Base-by-base conservation (phyloP, 2,113 vertebrate genomes). In the Psilopogon haemacephalus region DNA sequence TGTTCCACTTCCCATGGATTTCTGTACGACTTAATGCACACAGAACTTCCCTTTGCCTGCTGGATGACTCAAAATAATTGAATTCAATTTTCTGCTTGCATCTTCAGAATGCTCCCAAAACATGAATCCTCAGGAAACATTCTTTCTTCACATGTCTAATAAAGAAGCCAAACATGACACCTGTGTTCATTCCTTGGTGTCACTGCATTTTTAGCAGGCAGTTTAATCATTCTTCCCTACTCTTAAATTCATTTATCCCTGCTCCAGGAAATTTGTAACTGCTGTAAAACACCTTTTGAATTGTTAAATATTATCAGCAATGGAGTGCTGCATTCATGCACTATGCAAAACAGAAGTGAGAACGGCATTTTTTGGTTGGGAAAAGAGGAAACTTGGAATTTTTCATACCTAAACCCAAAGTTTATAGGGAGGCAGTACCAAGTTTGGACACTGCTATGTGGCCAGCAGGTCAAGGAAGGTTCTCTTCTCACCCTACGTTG, bases 101-200 rank as follows among this genome's bases (percentile, higher is more conserved):
- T 32, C 44, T 64, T 64, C 46, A 17, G 0, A 75, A 48, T 0
- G 0, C 69, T 92, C 91, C 63, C 1, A 8, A 65, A 93, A 78
- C 17, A 54, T n/a, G 46, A 8, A 60, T 23, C 72, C 65, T 42
- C 48, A 52, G 42, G 60, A 84, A 92, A 30, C 7, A 33, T 40
- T 52, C 38, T 46, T 62, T 27, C 33, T 75, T 84, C 9, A 72
- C 8, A 3, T 3, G 35, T 23, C 17, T 72, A 72, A 84, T 58
- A 44, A 84, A 86, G 84, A 85, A 93, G 58, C 16, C 81, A 82
- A 65, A 78, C 11, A 6, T 1, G 30, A 75, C 38, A 75, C n/a
- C 35, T 56, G 44, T 0, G 0, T n/a, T 82, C 64, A 15, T 8
- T 70, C 62, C 27, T 64, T 5, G 35, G 52, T 2, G 1, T 40